These are phyloP conservation scores for Aporophyla lueneburgensis DNA, from an alignment of 2,888 invertebrate species.

Conservation along the genomic window DNA sequence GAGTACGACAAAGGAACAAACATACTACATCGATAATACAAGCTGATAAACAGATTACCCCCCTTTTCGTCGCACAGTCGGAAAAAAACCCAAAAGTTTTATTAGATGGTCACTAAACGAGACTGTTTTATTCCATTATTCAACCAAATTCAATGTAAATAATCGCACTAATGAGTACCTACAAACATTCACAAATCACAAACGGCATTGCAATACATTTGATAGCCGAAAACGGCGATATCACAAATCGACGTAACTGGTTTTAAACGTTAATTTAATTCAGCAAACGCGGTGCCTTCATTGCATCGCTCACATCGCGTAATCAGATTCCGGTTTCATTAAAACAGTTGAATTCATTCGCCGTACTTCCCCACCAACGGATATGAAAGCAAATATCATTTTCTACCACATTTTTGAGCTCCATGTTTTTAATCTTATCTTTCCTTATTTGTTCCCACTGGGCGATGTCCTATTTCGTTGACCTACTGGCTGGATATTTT, in stretches of 20 bases:
- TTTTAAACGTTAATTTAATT: conserved; percentile 54
- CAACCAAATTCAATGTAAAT: background rate
- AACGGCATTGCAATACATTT: conserved; percentile 7
- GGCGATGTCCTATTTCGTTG: conserved; percentile 51
- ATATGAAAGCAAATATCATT: conserved; percentile 69
- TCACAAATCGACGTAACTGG: conserved; percentile 17
- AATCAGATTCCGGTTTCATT: conserved; percentile 78
- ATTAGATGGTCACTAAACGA: background rate
- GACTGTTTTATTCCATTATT: background rate
- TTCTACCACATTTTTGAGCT: conserved; percentile 44
- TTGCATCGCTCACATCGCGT: conserved; percentile 50
- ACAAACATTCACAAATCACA: conserved; percentile 14
- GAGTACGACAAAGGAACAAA: too few relatives aligned
- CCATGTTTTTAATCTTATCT: conserved; percentile 50
- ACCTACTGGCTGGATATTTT: conserved; percentile 35
- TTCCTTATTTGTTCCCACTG: conserved; percentile 53
- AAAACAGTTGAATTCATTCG: conserved; percentile 71
- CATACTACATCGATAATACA: too few relatives aligned
- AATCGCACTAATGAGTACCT: conserved; percentile 16
- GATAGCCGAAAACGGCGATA: conserved; percentile 4
- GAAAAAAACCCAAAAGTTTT: background rate
- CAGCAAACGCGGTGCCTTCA: conserved; percentile 27
- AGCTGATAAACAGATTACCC: too few relatives aligned
- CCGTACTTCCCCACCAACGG: conserved; percentile 66
- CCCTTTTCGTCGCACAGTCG: too few relatives aligned